These are phyloP conservation scores for Rachycentron canadum DNA, from an alignment of 2,797 vertebrate genomes.

Conservation along the genomic window DNA sequence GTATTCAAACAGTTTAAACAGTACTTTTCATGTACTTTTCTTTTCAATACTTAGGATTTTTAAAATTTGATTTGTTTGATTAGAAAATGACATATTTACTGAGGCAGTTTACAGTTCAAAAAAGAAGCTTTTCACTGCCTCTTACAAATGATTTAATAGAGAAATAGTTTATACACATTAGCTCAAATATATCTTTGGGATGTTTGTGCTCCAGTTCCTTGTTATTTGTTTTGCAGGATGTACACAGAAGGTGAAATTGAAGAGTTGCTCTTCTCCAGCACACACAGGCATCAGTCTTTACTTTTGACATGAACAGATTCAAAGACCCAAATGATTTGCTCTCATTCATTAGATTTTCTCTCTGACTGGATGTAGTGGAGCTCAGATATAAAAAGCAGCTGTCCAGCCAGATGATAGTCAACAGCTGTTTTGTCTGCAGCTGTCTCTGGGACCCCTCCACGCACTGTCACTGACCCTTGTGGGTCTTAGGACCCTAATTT, in stretches of 20 bases:
- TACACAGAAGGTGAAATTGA: background rate
- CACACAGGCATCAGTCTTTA: background rate
- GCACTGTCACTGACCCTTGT: constrained; percentile 36
- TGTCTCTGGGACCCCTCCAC: constrained; percentile 34
- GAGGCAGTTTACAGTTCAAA: background rate
- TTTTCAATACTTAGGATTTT: too few relatives aligned
- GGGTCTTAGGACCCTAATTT: constrained; percentile 45
- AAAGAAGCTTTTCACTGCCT: background rate
- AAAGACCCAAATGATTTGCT: background rate
- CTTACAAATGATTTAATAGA: background rate
- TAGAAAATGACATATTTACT: background rate
- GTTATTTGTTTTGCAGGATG: background rate
- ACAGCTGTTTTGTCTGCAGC: constrained; percentile 55
- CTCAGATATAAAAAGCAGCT: constrained; percentile 5
- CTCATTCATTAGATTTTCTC: background rate
- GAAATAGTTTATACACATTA: background rate
- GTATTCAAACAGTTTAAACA: too few relatives aligned
- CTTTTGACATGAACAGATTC: background rate
- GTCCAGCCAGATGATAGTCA: constrained; percentile 12
- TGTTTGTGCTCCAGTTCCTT: background rate
- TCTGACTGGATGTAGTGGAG: background rate
- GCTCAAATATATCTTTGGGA: too few relatives aligned
- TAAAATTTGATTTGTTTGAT: background rate
- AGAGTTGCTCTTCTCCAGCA: background rate
- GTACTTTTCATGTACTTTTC: background rate